Base-by-base conservation (phyloP, 2,888 invertebrate species). In the Dermolepida albohirtum region DNA sequence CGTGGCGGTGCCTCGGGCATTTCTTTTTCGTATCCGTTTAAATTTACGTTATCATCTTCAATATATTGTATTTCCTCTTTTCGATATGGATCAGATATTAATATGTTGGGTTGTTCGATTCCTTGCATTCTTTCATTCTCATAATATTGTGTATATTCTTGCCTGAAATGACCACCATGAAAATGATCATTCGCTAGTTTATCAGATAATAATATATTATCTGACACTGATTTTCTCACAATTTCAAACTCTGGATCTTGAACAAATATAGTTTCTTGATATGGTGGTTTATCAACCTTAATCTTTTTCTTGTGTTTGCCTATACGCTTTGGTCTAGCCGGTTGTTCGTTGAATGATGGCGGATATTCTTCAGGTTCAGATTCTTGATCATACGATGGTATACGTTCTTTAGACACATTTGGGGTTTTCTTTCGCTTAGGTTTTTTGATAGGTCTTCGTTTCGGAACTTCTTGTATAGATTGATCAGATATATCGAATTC, bases 291-390 rank as follows among this genome's bases (percentile, higher is more conserved):
- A 49, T 82, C 80, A 22, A 76, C 74, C 11, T 72, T 51, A 8
- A 65, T 50, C 44, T 71, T 70, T 73, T 17, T 74, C 67, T 50
- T 68, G 55, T 76, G 77, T 69, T 86, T 85, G 74, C 87, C 88
- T 41, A 85, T 85, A 73, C 88, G 82, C 64, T 86, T 87, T 16
- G 88, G 88, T 71, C 88, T 82, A 11, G 87, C 85, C 6, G 88
- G 88, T 70, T 65, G 64, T 5, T 71, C 70, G 14, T 70, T 66
- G 84, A 70, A 70, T n/a, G 69, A 40, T 52, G 71, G 70, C 1
- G 71, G 72, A 39, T 74, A 75, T 62, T 75, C 74, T 8, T 75
- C 76, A 8, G 75, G 72, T 67, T 79, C 78, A 10, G 80, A 79
- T 72, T 80, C 80, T 29, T 76, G 78, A 51, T 78, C 80, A 62